Evolutionary conservation across 1,140 invertebrate species (phyloP).

Genomic region (Drosophila mojavensis): DNA sequence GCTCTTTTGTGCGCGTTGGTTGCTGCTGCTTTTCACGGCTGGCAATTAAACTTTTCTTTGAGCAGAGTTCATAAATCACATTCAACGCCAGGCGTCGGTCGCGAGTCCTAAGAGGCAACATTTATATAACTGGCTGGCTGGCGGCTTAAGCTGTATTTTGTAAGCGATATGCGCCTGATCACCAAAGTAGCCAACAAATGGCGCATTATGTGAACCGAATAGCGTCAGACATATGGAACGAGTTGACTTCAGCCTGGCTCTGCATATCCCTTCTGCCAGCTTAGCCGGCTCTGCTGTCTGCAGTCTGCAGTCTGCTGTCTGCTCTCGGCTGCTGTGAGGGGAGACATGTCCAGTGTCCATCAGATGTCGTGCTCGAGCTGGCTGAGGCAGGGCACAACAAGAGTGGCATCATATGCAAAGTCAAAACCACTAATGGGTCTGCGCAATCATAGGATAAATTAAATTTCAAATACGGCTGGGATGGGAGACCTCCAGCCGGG

Average conservation of each 20-base stretch:
- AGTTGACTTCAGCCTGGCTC: constrained; percentile 6
- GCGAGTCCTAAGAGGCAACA: not conserved
- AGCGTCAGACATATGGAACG: constrained; percentile 43
- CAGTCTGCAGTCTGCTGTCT: constrained; percentile 46
- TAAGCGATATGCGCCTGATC: constrained; percentile 49
- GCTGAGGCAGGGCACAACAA: constrained; percentile 62
- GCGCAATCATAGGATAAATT: constrained; percentile 83
- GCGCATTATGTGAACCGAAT: constrained; percentile 31
- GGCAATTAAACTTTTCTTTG: constrained; percentile 82
- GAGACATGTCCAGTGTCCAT: constrained; percentile 53
- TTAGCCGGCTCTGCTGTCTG: constrained; percentile 74
- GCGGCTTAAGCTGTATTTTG: constrained; percentile 37
- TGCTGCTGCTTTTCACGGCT: constrained; percentile 76
- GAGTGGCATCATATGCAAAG: constrained; percentile 82
- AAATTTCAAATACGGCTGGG: constrained; percentile 73
- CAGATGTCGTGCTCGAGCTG: constrained; percentile 11
- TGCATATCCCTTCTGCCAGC: constrained; percentile 57
- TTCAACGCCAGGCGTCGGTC: constrained; percentile 63
- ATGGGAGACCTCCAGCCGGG: constrained; percentile 45
- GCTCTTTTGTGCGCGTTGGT: constrained; percentile 24
- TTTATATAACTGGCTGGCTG: constrained; percentile 14
- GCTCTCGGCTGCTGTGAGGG: constrained; percentile 34
- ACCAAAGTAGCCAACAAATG: constrained; percentile 64
- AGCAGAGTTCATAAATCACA: constrained; percentile 80
- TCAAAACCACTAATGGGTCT: constrained; percentile 83